Percentiles rank a stretch among this genome's conserved stretches.
phyloP scores from a whole-genome alignment of 2,113 vertebrate genomes.

The Nibea albiflora region DNA sequence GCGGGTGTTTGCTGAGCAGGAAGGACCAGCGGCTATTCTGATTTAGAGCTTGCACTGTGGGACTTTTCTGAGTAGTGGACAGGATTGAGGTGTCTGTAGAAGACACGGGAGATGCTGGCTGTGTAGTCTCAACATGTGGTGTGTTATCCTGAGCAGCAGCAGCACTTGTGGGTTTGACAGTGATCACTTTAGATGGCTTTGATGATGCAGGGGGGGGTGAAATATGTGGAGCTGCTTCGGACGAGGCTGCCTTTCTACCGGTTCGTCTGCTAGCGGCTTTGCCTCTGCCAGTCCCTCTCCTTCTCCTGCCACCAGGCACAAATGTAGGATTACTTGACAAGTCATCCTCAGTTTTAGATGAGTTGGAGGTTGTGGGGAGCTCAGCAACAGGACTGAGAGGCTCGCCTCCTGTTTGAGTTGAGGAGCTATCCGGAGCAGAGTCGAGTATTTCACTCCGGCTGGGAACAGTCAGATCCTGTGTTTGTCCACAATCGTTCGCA shows the following conservation, averaged over 20 bases:
- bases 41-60: neutral
- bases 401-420: neutral
- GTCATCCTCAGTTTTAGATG: neutral
- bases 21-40: constrained; percentile 59
- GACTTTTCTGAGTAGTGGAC: neutral
- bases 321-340: constrained; percentile 28
- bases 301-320: neutral
- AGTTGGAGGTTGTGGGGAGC: neutral
- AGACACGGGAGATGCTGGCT: neutral
- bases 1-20: constrained; percentile 79
- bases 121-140: neutral
- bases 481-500: neutral
- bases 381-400: neutral
- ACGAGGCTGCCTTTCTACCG: neutral
- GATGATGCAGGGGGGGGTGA: neutral
- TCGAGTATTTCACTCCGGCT: neutral
- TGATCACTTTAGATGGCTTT: neutral
- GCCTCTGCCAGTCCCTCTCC: neutral
- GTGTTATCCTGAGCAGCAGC: neutral
- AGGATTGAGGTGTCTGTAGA: neutral
- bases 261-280: neutral
- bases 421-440: constrained; percentile 48
- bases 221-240: neutral
- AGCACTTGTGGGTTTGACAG: neutral
- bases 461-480: neutral